Conservation (phyloP, 1,140 invertebrate species). For the Drosophila grimshawi region DNA sequence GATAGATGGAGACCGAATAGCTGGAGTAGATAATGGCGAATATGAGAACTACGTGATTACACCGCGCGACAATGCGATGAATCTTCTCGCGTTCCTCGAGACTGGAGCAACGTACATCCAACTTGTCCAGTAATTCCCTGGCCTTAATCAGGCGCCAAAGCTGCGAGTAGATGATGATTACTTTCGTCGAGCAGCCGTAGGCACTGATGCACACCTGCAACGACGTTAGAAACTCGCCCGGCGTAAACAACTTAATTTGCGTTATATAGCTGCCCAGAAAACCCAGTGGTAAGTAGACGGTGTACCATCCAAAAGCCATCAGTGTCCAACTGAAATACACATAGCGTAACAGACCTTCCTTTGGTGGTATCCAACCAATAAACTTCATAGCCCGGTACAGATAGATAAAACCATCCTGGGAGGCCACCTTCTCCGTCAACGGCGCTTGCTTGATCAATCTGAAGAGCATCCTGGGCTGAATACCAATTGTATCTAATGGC, state of each 20-base stretch:
- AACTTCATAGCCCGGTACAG: slow-evolving; percentile 63
- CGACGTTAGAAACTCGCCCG: slow-evolving; percentile 58
- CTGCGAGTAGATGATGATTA: slow-evolving; percentile 47
- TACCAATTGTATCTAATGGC: too few species aligned
- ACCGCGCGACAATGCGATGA: background rate
- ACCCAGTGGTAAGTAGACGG: slow-evolving; percentile 59
- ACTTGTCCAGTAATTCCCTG: background rate
- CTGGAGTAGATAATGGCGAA: background rate
- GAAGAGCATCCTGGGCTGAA: slow-evolving; percentile 28
- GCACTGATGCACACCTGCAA: slow-evolving; percentile 69
- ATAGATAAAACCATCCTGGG: slow-evolving; percentile 64
- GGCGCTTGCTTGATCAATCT: slow-evolving; percentile 58
- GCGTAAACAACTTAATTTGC: too few species aligned
- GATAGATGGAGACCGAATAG: background rate
- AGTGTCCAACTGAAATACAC: too few species aligned
- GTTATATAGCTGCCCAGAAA: too few species aligned
- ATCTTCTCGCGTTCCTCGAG: background rate
- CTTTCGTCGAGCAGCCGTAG: slow-evolving; percentile 64
- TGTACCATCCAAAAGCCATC: slow-evolving; percentile 55
- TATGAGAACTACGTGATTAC: background rate
- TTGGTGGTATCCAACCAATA: slow-evolving; percentile 50
- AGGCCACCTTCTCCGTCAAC: slow-evolving; percentile 46
- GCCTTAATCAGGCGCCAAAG: background rate
- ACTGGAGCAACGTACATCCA: background rate
- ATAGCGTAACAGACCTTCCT: too few species aligned